Evolutionary conservation across 2,113 vertebrate genomes (phyloP).

Genomic region (Phasianus colchicus): DNA sequence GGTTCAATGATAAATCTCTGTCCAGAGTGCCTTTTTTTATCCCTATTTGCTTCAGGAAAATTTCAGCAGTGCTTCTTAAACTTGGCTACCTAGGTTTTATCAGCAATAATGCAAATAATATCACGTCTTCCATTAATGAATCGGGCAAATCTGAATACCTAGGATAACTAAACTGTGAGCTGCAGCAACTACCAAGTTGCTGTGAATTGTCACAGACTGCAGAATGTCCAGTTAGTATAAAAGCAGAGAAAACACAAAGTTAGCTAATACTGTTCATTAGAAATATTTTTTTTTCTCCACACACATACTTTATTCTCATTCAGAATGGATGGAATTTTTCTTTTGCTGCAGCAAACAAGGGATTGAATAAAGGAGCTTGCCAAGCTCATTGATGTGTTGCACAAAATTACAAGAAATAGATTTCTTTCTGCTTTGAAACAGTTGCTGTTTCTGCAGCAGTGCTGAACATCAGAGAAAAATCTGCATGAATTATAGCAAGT

Average conservation of each 20-base stretch:
- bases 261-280: background rate
- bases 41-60: background rate
- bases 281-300: background rate
- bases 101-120: background rate
- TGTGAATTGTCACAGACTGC: background rate
- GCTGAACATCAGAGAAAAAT: background rate
- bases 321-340: background rate
- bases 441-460: background rate
- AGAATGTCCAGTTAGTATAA: background rate
- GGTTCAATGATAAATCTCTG: background rate
- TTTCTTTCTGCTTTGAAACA: background rate
- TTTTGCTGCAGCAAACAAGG: background rate
- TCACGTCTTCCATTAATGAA: background rate
- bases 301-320: background rate
- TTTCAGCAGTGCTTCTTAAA: background rate
- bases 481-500: background rate
- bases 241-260: background rate
- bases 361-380: background rate
- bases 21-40: background rate
- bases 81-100: background rate
- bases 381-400: background rate
- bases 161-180: background rate
- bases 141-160: background rate
- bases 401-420: background rate
- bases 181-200: background rate